Base-by-base conservation (phyloP, 2,797 vertebrate species). In the Bucorvus abyssinicus region DNA sequence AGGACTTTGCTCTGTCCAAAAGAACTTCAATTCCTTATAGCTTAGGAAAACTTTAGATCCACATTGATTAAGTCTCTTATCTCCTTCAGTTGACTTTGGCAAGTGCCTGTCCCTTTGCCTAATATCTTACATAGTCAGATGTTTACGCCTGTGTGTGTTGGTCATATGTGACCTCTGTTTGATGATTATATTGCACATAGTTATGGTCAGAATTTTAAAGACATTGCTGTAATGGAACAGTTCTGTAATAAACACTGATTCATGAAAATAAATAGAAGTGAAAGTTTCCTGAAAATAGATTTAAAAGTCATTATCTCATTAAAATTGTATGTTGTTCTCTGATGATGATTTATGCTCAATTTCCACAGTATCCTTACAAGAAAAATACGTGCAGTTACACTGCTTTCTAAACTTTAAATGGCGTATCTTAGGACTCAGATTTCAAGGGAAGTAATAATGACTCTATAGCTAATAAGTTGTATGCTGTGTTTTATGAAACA, bases 291-390 rank as follows among this genome's bases (percentile, higher is more conserved):
- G 86, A 91, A 96, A 95, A 79, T 85, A 69, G 50, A 53, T 95
- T 96, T 96, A 87, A 93, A 95, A 50, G 57, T 91, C 60, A 87
- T 97, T 93, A 64, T 92, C 64, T 95, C 34, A 87, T 95, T 97
- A 84, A 94, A 96, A 96, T 96, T 84, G 27, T 45, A 80, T 63
- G 69, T 81, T 96, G 68, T 92, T 73, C 85, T 63, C 50, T 85
- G 84, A 78, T 93, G 50, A 69, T 93, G 82, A 84, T 97, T 97
- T 94, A 93, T 42, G 24, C 20, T 93, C 40, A 63, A 9, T 95
- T 97, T 97, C 53, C 61, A 84, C 64, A 61, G 50, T 91, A 78
- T 81, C 44, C 34, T 68, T 78, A 84, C 44, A 95, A 93, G 91
- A 96, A 95, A 89, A 97, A 95, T 79, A 91, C 7, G 61, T 55